Evolutionary conservation across 2,797 vertebrate genomes (phyloP).

Genomic region (Brachymystax lenok): DNA sequence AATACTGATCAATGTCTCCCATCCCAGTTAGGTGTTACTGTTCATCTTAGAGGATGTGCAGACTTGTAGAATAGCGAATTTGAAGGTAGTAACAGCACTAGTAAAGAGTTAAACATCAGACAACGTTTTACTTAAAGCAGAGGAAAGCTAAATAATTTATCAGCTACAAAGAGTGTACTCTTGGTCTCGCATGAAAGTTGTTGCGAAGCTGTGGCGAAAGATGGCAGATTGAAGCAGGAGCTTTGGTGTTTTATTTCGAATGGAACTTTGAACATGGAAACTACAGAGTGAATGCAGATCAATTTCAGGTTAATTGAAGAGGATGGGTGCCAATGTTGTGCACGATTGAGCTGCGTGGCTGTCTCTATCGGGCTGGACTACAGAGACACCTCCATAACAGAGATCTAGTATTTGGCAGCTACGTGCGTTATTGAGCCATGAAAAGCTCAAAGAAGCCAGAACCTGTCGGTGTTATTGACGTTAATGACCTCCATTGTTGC

Average conservation of each 20-base stretch:
- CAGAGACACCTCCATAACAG: slow-evolving; percentile 6
- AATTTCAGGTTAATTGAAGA: slow-evolving; percentile 19
- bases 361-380: neutral
- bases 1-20: neutral
- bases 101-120: neutral
- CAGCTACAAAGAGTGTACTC: neutral
- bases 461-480: slow-evolving; percentile 3
- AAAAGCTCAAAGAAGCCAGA: neutral
- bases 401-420: slow-evolving; percentile 22
- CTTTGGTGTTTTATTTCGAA: neutral
- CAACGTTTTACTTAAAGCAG: neutral
- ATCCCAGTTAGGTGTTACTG: neutral
- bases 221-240: too few relatives aligned
- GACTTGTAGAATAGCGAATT: neutral
- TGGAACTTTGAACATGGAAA: slow-evolving; percentile 1
- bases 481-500: neutral
- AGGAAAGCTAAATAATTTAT: neutral
- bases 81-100: neutral
- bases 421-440: slow-evolving; percentile 17
- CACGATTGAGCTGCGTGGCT: neutral
- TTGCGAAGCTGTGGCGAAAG: neutral
- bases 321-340: slow-evolving; percentile 1
- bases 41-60: neutral
- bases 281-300: slow-evolving; percentile 2
- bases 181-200: neutral